These are phyloP conservation scores for Drosophila putrida DNA, from an alignment of 2,888 invertebrate species.

Conservation along the genomic window DNA sequence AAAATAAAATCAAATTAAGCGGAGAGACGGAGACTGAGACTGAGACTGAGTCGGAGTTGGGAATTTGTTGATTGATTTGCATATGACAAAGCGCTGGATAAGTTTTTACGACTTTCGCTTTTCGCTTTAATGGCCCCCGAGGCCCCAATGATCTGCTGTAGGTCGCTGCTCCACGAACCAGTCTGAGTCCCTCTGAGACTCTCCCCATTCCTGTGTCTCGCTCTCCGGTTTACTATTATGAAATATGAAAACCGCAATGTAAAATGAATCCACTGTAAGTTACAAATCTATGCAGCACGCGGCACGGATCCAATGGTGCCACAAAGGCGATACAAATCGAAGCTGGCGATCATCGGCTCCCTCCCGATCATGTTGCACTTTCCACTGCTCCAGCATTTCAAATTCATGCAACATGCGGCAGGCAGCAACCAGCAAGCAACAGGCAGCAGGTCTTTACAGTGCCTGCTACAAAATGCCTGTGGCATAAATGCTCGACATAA, in stretches of 20 bases:
- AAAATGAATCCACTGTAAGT: slow-evolving; percentile 61
- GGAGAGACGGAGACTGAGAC: not conserved
- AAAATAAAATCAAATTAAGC: slow-evolving; percentile 66
- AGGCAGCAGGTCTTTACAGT: slow-evolving; percentile 53
- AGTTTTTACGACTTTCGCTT: slow-evolving; percentile 75
- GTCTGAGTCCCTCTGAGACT: not conserved
- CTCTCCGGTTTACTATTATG: slow-evolving; percentile 57
- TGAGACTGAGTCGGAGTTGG: slow-evolving; percentile 21
- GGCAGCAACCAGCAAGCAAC: slow-evolving; percentile 49
- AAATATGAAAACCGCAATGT: slow-evolving; percentile 72
- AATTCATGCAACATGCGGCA: slow-evolving; percentile 43
- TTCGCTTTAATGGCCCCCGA: slow-evolving; percentile 69
- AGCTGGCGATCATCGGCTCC: slow-evolving; percentile 66
- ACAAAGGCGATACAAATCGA: slow-evolving; percentile 74
- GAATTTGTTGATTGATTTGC: slow-evolving; percentile 71
- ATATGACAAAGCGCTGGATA: slow-evolving; percentile 69
- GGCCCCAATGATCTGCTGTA: slow-evolving; percentile 65
- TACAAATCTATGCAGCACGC: slow-evolving; percentile 74
- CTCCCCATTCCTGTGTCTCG: slow-evolving; percentile 6
- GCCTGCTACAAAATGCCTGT: slow-evolving; percentile 46
- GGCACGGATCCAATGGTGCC: slow-evolving; percentile 63
- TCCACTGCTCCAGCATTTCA: slow-evolving; percentile 61
- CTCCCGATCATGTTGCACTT: slow-evolving; percentile 74
- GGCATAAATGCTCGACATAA: slow-evolving; percentile 77
- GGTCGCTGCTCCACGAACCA: slow-evolving; percentile 54